Conservation (phyloP, 1,140 invertebrate genomes). For the Euschistus heros region DNA sequence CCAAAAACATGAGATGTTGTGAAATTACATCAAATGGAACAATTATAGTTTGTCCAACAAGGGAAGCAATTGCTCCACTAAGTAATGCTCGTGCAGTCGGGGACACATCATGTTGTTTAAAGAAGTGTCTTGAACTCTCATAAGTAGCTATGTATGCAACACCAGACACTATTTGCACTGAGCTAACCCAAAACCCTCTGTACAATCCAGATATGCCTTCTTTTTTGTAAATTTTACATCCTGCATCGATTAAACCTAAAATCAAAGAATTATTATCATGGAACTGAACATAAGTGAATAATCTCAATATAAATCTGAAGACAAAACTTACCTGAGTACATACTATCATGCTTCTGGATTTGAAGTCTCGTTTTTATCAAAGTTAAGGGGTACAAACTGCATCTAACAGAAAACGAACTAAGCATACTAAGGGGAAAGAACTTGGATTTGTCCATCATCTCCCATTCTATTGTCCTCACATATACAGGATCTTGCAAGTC, state of each 20-base stretch:
- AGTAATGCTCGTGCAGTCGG: slow-evolving; percentile 57
- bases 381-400: slow-evolving; percentile 86
- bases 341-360: slow-evolving; percentile 68
- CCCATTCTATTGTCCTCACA: slow-evolving; percentile 79
- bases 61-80: slow-evolving; percentile 76
- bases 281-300: no score
- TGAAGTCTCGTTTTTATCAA: slow-evolving; percentile 95
- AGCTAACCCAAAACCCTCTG: slow-evolving; percentile 90
- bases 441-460: slow-evolving; percentile 95
- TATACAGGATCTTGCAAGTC: slow-evolving; percentile 18
- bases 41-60: slow-evolving; percentile 89
- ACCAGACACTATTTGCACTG: slow-evolving; percentile 72
- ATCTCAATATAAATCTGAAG: slow-evolving; percentile 28
- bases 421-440: slow-evolving; percentile 87
- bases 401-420: slow-evolving; percentile 73
- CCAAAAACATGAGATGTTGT: slow-evolving; percentile 93
- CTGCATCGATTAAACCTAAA: slow-evolving; percentile 79
- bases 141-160: slow-evolving; percentile 93
- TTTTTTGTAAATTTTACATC: slow-evolving; percentile 71
- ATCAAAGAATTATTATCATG: slow-evolving; percentile 21
- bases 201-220: slow-evolving; percentile 86
- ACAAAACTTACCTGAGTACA: slow-evolving; percentile 56
- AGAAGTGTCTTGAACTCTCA: slow-evolving; percentile 76
- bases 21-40: slow-evolving; percentile 94
- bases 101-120: slow-evolving; percentile 46